phyloP scores from a whole-genome alignment of 2,113 vertebrate species.

The Caranx ignobilis region DNA sequence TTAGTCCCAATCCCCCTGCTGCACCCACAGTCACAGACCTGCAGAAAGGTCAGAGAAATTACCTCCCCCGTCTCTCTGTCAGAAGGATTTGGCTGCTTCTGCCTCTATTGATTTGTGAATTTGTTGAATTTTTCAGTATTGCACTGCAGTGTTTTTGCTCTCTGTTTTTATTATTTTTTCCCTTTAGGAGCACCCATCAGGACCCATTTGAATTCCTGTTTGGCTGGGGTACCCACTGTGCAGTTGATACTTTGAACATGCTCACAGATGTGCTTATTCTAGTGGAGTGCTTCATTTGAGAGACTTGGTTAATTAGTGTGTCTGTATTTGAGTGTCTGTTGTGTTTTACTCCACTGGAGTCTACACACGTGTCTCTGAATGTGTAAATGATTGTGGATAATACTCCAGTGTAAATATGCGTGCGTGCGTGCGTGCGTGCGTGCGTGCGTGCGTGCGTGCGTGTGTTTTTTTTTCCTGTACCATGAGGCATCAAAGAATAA shows the following conservation, averaged over 20 bases:
- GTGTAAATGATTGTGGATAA: slow-evolving; percentile 44
- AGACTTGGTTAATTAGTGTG: slow-evolving; percentile 77
- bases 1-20: slow-evolving; percentile 49
- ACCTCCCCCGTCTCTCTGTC: slow-evolving; percentile 34
- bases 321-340: slow-evolving; percentile 52
- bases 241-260: slow-evolving; percentile 66
- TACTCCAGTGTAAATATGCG: slow-evolving; percentile 8
- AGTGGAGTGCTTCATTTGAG: slow-evolving; percentile 71
- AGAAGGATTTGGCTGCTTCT: slow-evolving; percentile 40
- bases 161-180: slow-evolving; percentile 12
- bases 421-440: slow-evolving; percentile 24
- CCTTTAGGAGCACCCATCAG: slow-evolving; percentile 42
- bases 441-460: slow-evolving; percentile 20
- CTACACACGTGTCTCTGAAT: slow-evolving; percentile 18
- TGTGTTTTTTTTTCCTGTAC: slow-evolving; percentile 6
- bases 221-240: slow-evolving; percentile 49
- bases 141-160: not conserved
- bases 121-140: slow-evolving; percentile 38
- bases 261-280: slow-evolving; percentile 75
- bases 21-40: slow-evolving; percentile 57
- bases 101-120: slow-evolving; percentile 56
- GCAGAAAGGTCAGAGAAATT: slow-evolving; percentile 71
- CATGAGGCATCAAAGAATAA: slow-evolving; percentile 37
- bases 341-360: slow-evolving; percentile 28
- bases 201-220: slow-evolving; percentile 63